Evolutionary conservation across 1,140 invertebrate species (phyloP).

Genomic region (Calosoma granatense): DNA sequence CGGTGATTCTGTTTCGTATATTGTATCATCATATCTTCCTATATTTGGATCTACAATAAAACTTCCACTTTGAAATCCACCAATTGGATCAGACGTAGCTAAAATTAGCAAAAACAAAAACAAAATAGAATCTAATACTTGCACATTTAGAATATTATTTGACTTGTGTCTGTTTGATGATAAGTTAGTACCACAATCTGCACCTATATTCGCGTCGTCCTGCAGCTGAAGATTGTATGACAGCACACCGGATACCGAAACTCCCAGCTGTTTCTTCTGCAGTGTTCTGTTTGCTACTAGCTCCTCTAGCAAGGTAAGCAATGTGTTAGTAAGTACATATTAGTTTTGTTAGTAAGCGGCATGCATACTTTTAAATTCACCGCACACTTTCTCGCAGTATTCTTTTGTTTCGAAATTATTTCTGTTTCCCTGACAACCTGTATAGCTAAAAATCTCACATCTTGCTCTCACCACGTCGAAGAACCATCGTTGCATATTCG

Average conservation of each 20-base stretch:
- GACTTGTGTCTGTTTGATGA: too few relatives aligned
- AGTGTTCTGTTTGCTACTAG: slow-evolving; percentile 29
- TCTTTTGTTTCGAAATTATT: slow-evolving; percentile 58
- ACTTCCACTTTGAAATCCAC: not conserved
- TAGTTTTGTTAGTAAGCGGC: slow-evolving; percentile 29
- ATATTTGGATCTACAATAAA: not conserved
- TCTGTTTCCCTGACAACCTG: slow-evolving; percentile 62
- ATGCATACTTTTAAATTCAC: slow-evolving; percentile 37
- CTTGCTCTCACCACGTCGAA: slow-evolving; percentile 53
- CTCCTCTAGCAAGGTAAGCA: slow-evolving; percentile 24
- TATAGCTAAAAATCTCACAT: slow-evolving; percentile 64
- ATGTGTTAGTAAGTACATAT: slow-evolving; percentile 1
- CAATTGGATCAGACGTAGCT: not conserved
- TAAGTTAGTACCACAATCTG: too few relatives aligned
- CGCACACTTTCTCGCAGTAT: slow-evolving; percentile 32
- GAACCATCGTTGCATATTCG: slow-evolving; percentile 56
- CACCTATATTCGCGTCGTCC: slow-evolving; percentile 22
- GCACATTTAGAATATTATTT: too few relatives aligned
- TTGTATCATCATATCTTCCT: not conserved
- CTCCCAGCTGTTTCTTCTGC: slow-evolving; percentile 24
- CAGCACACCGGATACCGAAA: slow-evolving; percentile 28
- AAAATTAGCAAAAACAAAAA: not conserved
- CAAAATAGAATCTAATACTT: too few relatives aligned
- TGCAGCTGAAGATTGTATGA: slow-evolving; percentile 29
- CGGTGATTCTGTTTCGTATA: slow-evolving; percentile 11